Base-by-base conservation (phyloP, 2,888 invertebrate genomes). In the Rhagonycha fulva region DNA sequence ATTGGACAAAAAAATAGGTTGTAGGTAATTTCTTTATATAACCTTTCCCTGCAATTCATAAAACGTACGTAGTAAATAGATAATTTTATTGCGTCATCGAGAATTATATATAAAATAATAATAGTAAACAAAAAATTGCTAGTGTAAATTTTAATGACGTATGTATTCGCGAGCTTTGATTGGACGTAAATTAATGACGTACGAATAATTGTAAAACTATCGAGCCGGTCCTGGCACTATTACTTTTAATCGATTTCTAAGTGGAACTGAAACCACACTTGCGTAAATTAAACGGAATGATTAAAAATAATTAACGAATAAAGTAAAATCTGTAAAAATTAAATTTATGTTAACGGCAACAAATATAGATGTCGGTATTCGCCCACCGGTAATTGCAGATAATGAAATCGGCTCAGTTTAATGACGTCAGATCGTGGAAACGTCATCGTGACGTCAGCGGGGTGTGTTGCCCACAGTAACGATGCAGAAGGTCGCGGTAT, bases 391-490 rank as follows among this genome's bases (percentile, higher is more conserved):
- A 76, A 80, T 77, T 74, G 69, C 60, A 68, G 72, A 76, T 72
- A 72, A 70, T 66, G 69, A 72, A 72, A 72, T 69, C 76, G 72
- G 67, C 70, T 26, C 63, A 62, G 24, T 60, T 62, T 78, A 71
- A 77, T 74, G 78, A 74, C 79, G 79, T 74, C 67, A 74, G 68
- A 70, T 70, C 14, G 70, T 47, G 14, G 11, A 30, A 62, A 80
- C 82, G 80, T 81, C 81, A 81, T 62, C 32, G 79, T 80, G 78
- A 81, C 82, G 82, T 80, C 79, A 81, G 72, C 72, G 81, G 79
- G 78, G 80, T 68, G 79, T 80, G 82, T 81, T 80, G 81, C 82
- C 80, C 79, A 80, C 81, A 81, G 80, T 76, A 73, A 82, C 78
- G 69, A 66, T 63, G 79, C 73, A 72, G 81, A 81, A 81, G 82